Base-by-base conservation (phyloP, 1,140 invertebrate species). In the Neodiprion pinetum region DNA sequence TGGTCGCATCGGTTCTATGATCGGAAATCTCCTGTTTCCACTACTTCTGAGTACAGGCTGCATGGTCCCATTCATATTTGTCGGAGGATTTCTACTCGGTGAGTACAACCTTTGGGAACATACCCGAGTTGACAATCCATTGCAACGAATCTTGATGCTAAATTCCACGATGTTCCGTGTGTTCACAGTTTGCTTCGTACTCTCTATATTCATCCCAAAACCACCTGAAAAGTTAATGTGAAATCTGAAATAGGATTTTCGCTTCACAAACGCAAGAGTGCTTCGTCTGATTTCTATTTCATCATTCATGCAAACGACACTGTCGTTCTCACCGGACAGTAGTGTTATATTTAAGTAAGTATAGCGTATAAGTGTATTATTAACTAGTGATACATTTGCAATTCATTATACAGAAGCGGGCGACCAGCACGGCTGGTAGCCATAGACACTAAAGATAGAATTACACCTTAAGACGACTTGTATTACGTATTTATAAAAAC, bases 1-100 rank as follows among this genome's bases (percentile, higher is more conserved):
- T 1, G 88, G 88, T n/a, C 83, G 88, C 73, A 73, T 87, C n/a
- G 88, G 88, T 17, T 86, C 86, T 3, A 80, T 88, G 10, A 70
- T 84, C 11, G 88, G 88, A n/a, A 88, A 88, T 80, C 72, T 88
- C 53, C 17, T 88, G 0, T 88, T 89, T 70, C 87, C 89, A 7
- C 71, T 87, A 68, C 73, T 89, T 48, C 84, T 89, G 69, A 76
- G 79, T 48, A 40, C 87, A 7, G 83, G 82, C 8, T 88, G 87
- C 69, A 75, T 85, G 72, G 84, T 83, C 8, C 85, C 87, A 1
- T 88, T 88, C 53, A 21, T 83, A 11, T 85, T 87, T 81, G 86
- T 87, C 48, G 85, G 84, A 21, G 53, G 53, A 17, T 61, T 61
- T 4, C n/a, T 61, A 17, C 11, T 61, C 7, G 53, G 53, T 61